phyloP scores from a whole-genome alignment of 2,888 invertebrate genomes.

The Hyposoter didymator region DNA sequence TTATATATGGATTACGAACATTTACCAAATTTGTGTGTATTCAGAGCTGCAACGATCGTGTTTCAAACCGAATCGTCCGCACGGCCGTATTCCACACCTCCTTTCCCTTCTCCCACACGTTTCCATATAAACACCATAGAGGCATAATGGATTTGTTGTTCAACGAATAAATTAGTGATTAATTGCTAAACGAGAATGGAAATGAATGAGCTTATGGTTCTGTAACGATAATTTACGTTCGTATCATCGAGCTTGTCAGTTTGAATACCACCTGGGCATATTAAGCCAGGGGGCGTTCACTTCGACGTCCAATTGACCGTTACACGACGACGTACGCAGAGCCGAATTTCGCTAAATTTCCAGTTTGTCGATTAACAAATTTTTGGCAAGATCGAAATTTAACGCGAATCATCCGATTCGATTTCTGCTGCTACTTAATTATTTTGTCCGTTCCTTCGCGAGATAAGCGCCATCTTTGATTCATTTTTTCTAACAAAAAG shows the following conservation, averaged over 20 bases:
- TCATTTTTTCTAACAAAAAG: neutral
- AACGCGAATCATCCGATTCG: neutral
- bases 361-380: neutral
- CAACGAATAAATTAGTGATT: slow-evolving; percentile 51
- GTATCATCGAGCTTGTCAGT: slow-evolving; percentile 22
- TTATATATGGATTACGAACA: neutral
- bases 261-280: slow-evolving; percentile 21
- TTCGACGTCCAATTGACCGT: neutral
- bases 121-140: slow-evolving; percentile 23
- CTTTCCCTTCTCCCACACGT: neutral
- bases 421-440: neutral
- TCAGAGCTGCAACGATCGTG: slow-evolving; percentile 18
- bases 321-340: neutral
- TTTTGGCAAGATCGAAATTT: neutral
- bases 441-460: neutral
- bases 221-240: slow-evolving; percentile 38
- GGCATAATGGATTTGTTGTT: slow-evolving; percentile 49
- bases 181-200: slow-evolving; percentile 28
- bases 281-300: slow-evolving; percentile 25
- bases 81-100: neutral
- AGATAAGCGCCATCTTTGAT: neutral
- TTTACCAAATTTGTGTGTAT: neutral
- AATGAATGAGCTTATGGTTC: slow-evolving; percentile 15
- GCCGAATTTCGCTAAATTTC: neutral
- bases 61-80: slow-evolving; percentile 6